Percentiles rank a stretch among this genome's conserved stretches.
These are phyloP conservation scores for Amphiura filiformis DNA, from an alignment of 35 echinoderm and acorn worm genomes.

Conservation along the genomic window DNA sequence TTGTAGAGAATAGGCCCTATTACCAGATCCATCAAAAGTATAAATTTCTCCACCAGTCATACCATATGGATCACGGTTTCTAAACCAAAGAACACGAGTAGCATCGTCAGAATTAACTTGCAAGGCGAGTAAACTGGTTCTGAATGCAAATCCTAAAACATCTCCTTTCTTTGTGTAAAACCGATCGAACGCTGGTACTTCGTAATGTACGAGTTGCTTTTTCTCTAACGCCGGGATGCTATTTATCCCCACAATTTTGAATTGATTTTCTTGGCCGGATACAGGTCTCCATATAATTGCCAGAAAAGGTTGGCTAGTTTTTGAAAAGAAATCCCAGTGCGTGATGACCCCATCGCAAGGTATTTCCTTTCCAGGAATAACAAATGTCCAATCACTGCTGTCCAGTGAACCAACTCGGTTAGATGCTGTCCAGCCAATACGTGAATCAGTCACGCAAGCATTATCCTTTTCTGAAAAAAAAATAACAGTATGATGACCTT, in stretches of 20 bases:
- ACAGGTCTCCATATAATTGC: not conserved
- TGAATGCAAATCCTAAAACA: not conserved
- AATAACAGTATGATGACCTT: no score
- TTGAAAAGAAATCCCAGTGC: not conserved
- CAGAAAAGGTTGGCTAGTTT: not conserved
- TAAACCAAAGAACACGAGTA: not conserved
- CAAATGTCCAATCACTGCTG: not conserved
- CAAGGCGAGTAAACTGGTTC: not conserved
- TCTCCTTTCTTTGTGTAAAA: not conserved
- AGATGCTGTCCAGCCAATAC: not conserved
- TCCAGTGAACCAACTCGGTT: not conserved
- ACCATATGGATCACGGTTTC: not conserved
- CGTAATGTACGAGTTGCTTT: not conserved
- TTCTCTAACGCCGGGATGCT: not conserved
- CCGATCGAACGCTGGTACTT: not conserved
- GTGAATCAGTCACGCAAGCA: no score
- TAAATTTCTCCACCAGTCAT: no score
- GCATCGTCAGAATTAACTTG: not conserved
- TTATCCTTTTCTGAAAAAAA: no score
- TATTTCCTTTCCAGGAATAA: not conserved
- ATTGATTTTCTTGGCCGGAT: not conserved
- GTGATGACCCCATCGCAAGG: not conserved
- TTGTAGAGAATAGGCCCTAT: not conserved
- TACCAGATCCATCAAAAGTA: not conserved
- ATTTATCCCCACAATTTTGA: conserved; percentile 1